phyloP scores from a whole-genome alignment of 2,888 invertebrate species.

The Diarsia brunnea region DNA sequence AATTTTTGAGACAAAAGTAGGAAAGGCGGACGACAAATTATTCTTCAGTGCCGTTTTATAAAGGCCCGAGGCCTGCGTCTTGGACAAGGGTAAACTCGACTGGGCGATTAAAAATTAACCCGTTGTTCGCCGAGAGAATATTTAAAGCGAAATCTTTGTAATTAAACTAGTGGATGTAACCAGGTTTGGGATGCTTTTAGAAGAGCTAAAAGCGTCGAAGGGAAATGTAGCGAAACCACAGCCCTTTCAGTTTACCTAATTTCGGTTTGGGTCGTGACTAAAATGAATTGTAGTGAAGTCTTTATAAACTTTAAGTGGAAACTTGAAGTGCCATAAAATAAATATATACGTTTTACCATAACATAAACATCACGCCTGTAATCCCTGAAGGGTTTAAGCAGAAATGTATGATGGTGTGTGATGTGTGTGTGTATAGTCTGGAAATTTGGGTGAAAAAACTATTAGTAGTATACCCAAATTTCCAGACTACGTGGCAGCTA shows the following conservation, averaged over 20 bases:
- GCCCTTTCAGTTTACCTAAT: constrained; percentile 51
- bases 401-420: no score
- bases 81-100: constrained; percentile 59
- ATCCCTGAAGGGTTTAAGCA: no score
- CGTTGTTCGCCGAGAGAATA: constrained; percentile 43
- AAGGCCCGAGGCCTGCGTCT: constrained; percentile 33
- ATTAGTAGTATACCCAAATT: no score
- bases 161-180: constrained; percentile 56
- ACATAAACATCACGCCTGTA: no score
- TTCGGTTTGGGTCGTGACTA: constrained; percentile 26
- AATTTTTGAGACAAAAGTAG: constrained; percentile 45
- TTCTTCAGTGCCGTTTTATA: constrained; percentile 54
- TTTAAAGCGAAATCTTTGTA: constrained; percentile 55
- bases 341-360: background rate
- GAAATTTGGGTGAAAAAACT: no score
- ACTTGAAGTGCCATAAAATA: background rate
- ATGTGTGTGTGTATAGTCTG: no score
- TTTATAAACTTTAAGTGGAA: constrained; percentile 8
- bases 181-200: constrained; percentile 55
- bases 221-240: constrained; percentile 50
- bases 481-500: no score
- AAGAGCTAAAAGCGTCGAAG: constrained; percentile 50
- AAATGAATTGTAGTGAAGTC: constrained; percentile 26
- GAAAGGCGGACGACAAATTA: constrained; percentile 50
- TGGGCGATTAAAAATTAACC: constrained; percentile 63